Conservation (phyloP, 1,140 invertebrate genomes). For the Wiebesia pumilae region DNA sequence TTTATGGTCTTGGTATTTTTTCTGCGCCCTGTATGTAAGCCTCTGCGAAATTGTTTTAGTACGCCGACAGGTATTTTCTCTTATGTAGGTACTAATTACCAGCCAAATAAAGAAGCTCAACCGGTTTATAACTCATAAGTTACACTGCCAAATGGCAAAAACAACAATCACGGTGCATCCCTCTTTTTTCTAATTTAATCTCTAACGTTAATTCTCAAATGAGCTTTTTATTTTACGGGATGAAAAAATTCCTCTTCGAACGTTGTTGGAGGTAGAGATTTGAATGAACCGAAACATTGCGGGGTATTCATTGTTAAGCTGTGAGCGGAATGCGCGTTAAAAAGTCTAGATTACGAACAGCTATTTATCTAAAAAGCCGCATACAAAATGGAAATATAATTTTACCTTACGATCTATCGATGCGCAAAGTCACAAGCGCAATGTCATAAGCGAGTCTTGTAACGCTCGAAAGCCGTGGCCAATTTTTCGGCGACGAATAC, state of each 20-base stretch:
- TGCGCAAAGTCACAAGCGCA: too few relatives aligned
- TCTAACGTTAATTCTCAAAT: not conserved
- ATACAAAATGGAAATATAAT: too few relatives aligned
- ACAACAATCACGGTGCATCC: not conserved
- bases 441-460: too few relatives aligned
- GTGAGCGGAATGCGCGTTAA: too few relatives aligned
- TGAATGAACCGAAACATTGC: too few relatives aligned
- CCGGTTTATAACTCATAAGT: not conserved
- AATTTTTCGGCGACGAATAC: too few relatives aligned
- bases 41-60: not conserved
- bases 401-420: too few relatives aligned
- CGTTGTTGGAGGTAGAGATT: too few relatives aligned
- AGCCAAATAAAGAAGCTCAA: constrained; percentile 8
- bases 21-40: not conserved
- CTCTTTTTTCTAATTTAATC: not conserved
- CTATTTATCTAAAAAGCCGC: too few relatives aligned
- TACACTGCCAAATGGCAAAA: not conserved
- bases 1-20: constrained; percentile 15
- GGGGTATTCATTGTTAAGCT: too few relatives aligned
- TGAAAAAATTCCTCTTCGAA: not conserved
- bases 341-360: too few relatives aligned
- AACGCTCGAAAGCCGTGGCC: too few relatives aligned
- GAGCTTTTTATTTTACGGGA: not conserved
- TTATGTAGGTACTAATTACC: constrained; percentile 13
- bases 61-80: not conserved